phyloP scores from a whole-genome alignment of 2,888 invertebrate species.

The Heteromurus nitidus region DNA sequence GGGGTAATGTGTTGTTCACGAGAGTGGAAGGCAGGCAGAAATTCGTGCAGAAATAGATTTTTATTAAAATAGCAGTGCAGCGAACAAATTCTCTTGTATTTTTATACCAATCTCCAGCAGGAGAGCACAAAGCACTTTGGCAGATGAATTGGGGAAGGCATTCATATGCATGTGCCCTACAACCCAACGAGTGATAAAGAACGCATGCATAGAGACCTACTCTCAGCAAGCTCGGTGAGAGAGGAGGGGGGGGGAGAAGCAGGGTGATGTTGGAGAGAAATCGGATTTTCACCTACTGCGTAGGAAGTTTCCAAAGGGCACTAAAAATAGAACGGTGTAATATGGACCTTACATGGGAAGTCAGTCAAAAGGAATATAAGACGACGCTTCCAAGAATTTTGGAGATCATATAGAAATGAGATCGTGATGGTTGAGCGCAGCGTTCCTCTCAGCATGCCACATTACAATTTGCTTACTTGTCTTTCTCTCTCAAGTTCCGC shows the following conservation, averaged over 20 bases:
- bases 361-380: neutral
- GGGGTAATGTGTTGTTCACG: neutral
- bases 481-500: neutral
- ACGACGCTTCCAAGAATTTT: neutral
- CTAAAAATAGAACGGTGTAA: slow-evolving; percentile 50
- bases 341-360: neutral
- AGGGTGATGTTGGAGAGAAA: slow-evolving; percentile 11
- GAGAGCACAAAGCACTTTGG: neutral
- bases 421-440: neutral
- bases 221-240: neutral
- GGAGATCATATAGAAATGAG: neutral
- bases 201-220: neutral
- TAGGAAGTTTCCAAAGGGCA: slow-evolving; percentile 34
- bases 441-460: neutral
- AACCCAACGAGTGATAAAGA: slow-evolving; percentile 18
- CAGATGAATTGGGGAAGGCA: slow-evolving; percentile 1
- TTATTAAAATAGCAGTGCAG: neutral
- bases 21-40: neutral
- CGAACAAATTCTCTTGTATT: slow-evolving; percentile 3
- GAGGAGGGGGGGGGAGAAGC: neutral
- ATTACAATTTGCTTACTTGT: neutral
- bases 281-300: slow-evolving; percentile 39
- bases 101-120: neutral
- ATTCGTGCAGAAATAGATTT: neutral
- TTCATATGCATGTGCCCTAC: neutral